A percentile compares a stretch with the other conserved stretches of the same genome.
phyloP scores from a whole-genome alignment of 2,113 vertebrate genomes.

The Ariopsis seemanni region DNA sequence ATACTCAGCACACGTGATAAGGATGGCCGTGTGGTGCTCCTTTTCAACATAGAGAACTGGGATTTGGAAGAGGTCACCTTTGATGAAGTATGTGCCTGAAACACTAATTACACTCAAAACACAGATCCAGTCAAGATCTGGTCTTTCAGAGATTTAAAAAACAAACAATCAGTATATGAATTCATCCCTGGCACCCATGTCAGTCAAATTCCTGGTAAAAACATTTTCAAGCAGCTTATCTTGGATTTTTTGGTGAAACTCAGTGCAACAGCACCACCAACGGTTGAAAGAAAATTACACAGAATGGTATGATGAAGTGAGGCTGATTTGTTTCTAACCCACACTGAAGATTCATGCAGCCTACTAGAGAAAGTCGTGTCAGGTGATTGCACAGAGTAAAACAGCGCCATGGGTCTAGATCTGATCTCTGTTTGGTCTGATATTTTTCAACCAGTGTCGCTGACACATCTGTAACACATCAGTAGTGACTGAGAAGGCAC shows the following conservation, averaged over 20 bases:
- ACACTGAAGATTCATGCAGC: not conserved
- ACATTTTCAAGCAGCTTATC: not conserved
- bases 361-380: not conserved
- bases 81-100: slow-evolving; percentile 78
- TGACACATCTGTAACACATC: not conserved
- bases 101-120: not conserved
- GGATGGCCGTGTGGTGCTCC: slow-evolving; percentile 86
- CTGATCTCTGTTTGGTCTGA: not conserved
- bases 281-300: not conserved
- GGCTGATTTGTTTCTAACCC: not conserved
- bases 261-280: slow-evolving; percentile 8
- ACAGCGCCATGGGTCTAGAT: not conserved
- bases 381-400: not conserved
- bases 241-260: not conserved
- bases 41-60: slow-evolving; percentile 98
- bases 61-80: slow-evolving; percentile 96
- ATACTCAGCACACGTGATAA: slow-evolving; percentile 89
- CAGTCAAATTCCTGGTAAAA: not conserved
- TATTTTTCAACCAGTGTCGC: not conserved
- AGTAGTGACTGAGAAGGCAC: not conserved
- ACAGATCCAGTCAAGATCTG: not conserved
- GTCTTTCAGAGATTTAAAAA: slow-evolving; percentile 6
- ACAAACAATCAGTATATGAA: not conserved
- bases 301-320: not conserved
- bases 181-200: not conserved